phyloP scores from a whole-genome alignment of 1,140 invertebrate species.

The Radopholus similis region DNA sequence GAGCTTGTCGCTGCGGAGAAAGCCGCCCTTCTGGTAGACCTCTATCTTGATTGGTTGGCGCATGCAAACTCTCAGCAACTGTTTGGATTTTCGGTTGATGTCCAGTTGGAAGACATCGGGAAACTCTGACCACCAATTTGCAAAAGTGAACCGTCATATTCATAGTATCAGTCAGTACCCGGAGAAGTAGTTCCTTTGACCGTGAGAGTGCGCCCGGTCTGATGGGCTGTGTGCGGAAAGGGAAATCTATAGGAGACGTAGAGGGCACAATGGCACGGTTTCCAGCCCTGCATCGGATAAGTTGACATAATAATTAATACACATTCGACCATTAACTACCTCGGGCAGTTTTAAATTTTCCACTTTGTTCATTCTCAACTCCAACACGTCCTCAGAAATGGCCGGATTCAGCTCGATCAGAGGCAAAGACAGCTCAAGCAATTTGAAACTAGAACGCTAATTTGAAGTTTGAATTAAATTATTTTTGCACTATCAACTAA shows the following conservation, averaged over 20 bases:
- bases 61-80: slow-evolving; percentile 21
- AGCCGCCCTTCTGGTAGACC: slow-evolving; percentile 42
- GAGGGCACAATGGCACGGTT: slow-evolving; percentile 23
- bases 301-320: background rate
- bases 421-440: slow-evolving; percentile 23
- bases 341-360: slow-evolving; percentile 36
- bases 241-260: slow-evolving; percentile 43
- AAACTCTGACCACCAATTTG: slow-evolving; percentile 27
- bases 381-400: slow-evolving; percentile 26
- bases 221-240: slow-evolving; percentile 36
- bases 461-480: background rate
- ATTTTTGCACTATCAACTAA: background rate
- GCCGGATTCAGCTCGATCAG: slow-evolving; percentile 24
- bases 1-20: slow-evolving; percentile 34
- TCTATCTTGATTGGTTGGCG: slow-evolving; percentile 29
- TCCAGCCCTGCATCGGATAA: slow-evolving; percentile 20
- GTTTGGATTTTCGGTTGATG: slow-evolving; percentile 38
- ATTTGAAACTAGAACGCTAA: slow-evolving; percentile 15
- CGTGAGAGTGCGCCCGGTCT: slow-evolving; percentile 28
- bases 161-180: slow-evolving; percentile 17
- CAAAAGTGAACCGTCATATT: background rate
- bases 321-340: background rate
- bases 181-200: slow-evolving; percentile 24
- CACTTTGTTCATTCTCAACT: slow-evolving; percentile 31
- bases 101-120: slow-evolving; percentile 27